Evolutionary conservation across 2,797 vertebrate genomes (phyloP).

Genomic region (Lerista edwardsae): DNA sequence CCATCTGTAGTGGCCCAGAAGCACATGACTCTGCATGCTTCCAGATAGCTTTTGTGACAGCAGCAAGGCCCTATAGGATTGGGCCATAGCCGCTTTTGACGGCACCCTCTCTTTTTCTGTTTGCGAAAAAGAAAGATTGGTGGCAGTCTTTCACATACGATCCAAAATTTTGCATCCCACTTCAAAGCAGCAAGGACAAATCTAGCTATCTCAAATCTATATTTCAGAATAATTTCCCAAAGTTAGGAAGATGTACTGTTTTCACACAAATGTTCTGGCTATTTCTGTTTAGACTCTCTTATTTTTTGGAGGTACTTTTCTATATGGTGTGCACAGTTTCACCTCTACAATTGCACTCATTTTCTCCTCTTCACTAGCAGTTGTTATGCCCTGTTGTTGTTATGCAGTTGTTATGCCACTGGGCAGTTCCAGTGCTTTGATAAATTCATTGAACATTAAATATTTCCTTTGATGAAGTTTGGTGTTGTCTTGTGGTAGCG

Average conservation of each 20-base stretch:
- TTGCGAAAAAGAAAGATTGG: background rate
- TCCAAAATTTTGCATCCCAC: background rate
- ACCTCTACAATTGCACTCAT: background rate
- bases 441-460: background rate
- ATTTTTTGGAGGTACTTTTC: slow-evolving; percentile 3
- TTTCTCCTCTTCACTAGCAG: no score
- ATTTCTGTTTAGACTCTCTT: background rate
- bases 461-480: background rate
- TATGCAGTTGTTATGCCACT: background rate
- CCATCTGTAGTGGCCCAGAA: no score
- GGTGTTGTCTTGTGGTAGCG: background rate
- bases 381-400: no score
- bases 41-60: no score
- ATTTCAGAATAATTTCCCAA: background rate
- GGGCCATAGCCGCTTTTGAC: background rate
- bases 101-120: background rate
- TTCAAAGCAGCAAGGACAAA: background rate
- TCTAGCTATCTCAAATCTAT: background rate
- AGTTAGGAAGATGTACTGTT: background rate
- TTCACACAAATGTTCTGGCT: background rate
- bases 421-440: background rate
- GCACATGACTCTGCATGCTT: no score
- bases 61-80: no score
- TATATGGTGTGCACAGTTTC: background rate
- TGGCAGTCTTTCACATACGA: background rate